phyloP scores from a whole-genome alignment of 2,888 invertebrate species.

The Dasypogon diadema region DNA sequence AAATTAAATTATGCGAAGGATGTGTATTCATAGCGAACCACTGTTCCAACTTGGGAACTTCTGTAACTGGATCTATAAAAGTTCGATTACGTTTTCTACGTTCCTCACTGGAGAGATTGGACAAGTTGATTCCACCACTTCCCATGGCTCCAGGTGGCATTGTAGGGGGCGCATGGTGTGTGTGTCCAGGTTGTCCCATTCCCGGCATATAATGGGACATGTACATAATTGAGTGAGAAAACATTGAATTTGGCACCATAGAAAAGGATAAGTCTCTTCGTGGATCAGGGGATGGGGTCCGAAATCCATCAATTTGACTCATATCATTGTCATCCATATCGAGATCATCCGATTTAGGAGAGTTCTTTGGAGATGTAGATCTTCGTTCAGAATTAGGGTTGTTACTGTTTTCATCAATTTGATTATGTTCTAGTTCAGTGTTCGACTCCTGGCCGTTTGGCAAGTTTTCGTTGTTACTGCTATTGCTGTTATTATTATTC shows the following conservation, averaged over 20 bases:
- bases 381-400: slow-evolving; percentile 68
- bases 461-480: slow-evolving; percentile 55
- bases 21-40: slow-evolving; percentile 99
- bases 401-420: slow-evolving; percentile 60
- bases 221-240: slow-evolving; percentile 90
- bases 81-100: slow-evolving; percentile 95
- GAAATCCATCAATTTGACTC: slow-evolving; percentile 65
- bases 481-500: slow-evolving; percentile 41
- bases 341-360: slow-evolving; percentile 63
- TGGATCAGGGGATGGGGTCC: slow-evolving; percentile 67
- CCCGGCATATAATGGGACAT: slow-evolving; percentile 89
- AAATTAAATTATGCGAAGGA: slow-evolving; percentile 96
- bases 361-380: slow-evolving; percentile 58
- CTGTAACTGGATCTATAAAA: slow-evolving; percentile 98
- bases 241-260: slow-evolving; percentile 88
- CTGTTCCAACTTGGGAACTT: slow-evolving; percentile 92
- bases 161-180: slow-evolving; percentile 61
- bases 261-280: slow-evolving; percentile 80
- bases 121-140: slow-evolving; percentile 74
- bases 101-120: slow-evolving; percentile 82
- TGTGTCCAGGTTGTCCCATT: slow-evolving; percentile 70
- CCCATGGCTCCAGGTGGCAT: slow-evolving; percentile 58
- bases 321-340: slow-evolving; percentile 68
- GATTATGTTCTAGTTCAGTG: slow-evolving; percentile 56
- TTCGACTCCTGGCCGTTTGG: slow-evolving; percentile 55